A percentile compares a stretch with the other conserved stretches of the same genome.
phyloP scores from a whole-genome alignment of 2,797 vertebrate species.

The Sebastes matsubarae region DNA sequence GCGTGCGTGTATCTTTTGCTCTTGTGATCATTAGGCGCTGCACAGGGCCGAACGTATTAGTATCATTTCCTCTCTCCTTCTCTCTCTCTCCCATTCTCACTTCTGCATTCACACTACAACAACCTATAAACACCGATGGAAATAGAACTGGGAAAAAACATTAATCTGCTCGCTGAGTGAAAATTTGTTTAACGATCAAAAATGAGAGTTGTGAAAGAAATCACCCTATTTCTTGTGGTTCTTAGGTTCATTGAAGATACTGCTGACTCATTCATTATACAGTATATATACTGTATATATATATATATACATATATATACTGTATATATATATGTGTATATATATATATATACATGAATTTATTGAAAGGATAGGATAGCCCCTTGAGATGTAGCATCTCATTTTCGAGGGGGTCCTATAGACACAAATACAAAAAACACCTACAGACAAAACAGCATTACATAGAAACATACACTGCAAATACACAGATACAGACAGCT shows the following conservation, averaged over 20 bases:
- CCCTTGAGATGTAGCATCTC: too few species aligned
- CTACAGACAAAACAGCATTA: too few species aligned
- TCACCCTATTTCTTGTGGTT: not conserved
- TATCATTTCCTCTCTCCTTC: slow-evolving; percentile 84
- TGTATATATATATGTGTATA: too few species aligned
- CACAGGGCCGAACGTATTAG: slow-evolving; percentile 54
- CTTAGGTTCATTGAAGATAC: not conserved
- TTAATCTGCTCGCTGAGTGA: not conserved
- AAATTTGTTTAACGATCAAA: slow-evolving; percentile 28
- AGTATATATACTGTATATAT: too few species aligned
- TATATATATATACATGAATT: too few species aligned
- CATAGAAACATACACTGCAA: too few species aligned
- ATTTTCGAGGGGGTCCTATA: too few species aligned
- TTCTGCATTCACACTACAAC: slow-evolving; percentile 76
- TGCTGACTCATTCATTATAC: slow-evolving; percentile 8
- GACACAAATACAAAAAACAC: too few species aligned
- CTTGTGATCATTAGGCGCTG: slow-evolving; percentile 69
- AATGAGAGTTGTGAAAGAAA: slow-evolving; percentile 10
- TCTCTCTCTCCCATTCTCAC: slow-evolving; percentile 78
- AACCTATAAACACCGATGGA: slow-evolving; percentile 58
- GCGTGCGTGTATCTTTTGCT: slow-evolving; percentile 49
- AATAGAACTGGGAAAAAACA: slow-evolving; percentile 61
- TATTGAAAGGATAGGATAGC: too few species aligned
- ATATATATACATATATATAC: too few species aligned
- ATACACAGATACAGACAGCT: too few species aligned